Evolutionary conservation across 2,888 invertebrate genomes (phyloP), one percentile per base, ranked within the genome.

Genomic region (Spisula subtruncata): DNA sequence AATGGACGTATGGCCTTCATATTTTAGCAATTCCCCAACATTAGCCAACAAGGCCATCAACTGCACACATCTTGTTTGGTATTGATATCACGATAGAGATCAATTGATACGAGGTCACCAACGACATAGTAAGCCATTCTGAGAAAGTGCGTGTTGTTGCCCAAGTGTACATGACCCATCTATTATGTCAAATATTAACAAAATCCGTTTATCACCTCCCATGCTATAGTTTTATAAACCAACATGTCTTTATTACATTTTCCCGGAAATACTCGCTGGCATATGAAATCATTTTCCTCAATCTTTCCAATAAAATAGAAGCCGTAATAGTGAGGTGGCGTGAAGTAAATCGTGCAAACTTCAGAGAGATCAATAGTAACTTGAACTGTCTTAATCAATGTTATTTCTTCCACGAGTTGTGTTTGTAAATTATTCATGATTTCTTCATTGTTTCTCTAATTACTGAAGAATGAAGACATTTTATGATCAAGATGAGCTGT

Each of bases 371-470:
- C 32, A 18, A 18, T 75, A 29, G 25, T 10, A 16, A 75, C 35
- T 35, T 35, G 75, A 25, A 75, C 32, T 35, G 14, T 35, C 75
- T 75, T 75, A 75, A 75, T 75, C 32, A 75, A 75, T 32, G 75
- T 32, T 60, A 75, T 35, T 71, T 71, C 75, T 75, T 32, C 32
- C 35, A 18, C 75, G 75, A 75, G 75, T 75, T 75, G 16, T 16
- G 29, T 75, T 16, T 18, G 35, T 75, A 32, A 75, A 75, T 75
- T 75, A 75, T 75, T 75, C 75, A 75, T 75, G 20, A 18, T 4
- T 29, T 75, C 35, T 75, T 12, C 32, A 18, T 5, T 75, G 14
- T 75, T 35, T 75, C 35, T 32, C 16, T 35, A 75, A 75, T 75
- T 75, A 75, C 32, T 75, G 16, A 12, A 18, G 35, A 35, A 75